Base-by-base conservation (phyloP, 2,797 vertebrate species). In the Triplophysa yarkandensis region DNA sequence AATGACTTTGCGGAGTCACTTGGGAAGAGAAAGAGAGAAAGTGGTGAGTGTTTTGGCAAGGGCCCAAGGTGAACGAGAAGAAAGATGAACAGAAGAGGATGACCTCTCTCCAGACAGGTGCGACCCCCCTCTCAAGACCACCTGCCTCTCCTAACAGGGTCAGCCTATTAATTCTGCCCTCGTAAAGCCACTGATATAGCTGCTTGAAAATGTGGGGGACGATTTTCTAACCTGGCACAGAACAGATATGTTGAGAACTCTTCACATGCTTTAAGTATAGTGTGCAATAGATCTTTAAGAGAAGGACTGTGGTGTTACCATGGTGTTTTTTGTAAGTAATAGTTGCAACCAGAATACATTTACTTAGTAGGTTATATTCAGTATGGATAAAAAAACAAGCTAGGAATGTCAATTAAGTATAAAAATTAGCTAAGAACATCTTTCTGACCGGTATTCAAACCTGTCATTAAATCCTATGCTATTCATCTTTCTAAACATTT, bases 101-200 rank as follows among this genome's bases (percentile, higher is more conserved):
- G 82, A 90, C 87, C 85, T 87, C 81, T 89, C 85, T 79, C 46
- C 66, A 50, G 81, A 86, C 83, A 85, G 85, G 85, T 86, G 85
- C 86, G 74, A 83, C 87, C 84, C 86, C 76, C 66, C 79, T 72
- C 80, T 76, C 80, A 64, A 65, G 84, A 89, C 88, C 90, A 91
- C 86, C 88, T 90, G 90, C 88, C 87, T 87, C 80, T 63, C 73
- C 72, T 85, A 88, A 86, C 87, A 87, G 86, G 87, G 86, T 89
- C 87, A 86, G 71, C 82, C 83, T 88, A 89, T 91, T 91, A 89
- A 90, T 87, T 84, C 86, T 84, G 84, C 83, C 85, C 89, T 86
- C 77, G 81, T 87, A 82, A 83, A 82, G 89, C 89, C 86, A 80
- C 74, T 77, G 70, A 58, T 44, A 34, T 36, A 39, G 30, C 68